Base-by-base conservation (phyloP, 2,797 vertebrate species). In the Mycteria americana region DNA sequence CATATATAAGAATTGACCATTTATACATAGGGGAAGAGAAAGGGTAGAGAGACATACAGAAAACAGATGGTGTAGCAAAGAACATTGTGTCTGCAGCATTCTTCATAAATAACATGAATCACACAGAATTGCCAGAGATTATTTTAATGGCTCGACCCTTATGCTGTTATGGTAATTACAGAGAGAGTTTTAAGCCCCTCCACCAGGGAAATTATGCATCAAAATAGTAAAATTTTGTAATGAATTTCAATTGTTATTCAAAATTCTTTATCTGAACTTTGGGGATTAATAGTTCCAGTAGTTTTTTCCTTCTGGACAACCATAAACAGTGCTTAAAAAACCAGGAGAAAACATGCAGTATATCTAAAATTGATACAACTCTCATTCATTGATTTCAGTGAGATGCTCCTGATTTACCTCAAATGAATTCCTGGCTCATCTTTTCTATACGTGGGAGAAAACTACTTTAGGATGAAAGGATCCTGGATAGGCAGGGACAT, bases 91-190 rank as follows among this genome's bases (percentile, higher is more conserved):
- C 92, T 77, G 79, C 69, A 50, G 89, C 50, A 27, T 83, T 89
- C 91, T 96, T 88, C 90, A 94, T 89, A 95, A 97, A 97, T 96
- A 97, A 95, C 80, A 89, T 3, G 24, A 96, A 97, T 96, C 94
- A 96, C 93, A 89, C 81, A 80, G 92, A 98, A 98, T 97, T 97
- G 97, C 86, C 89, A 95, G 91, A 97, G 96, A 98, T 98, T 97
- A 97, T 98, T 98, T 97, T 97, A 97, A 97, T 97, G 97, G 93
- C 95, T 93, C 2, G 0, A 97, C 84, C 85, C 95, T 96, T 93
- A 95, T 96, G 95, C 93, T 97, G 92, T 96, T 96, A 94, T 33
- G 91, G 83, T 97, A 98, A 97, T 98, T 97, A 98, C 90, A 96
- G 91, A 80, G 75, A 60, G 91, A 97, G 84, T 96, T 97, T 97